These are phyloP conservation scores for Aphis craccivora DNA, from an alignment of 1,140 invertebrate species.

Conservation along the genomic window DNA sequence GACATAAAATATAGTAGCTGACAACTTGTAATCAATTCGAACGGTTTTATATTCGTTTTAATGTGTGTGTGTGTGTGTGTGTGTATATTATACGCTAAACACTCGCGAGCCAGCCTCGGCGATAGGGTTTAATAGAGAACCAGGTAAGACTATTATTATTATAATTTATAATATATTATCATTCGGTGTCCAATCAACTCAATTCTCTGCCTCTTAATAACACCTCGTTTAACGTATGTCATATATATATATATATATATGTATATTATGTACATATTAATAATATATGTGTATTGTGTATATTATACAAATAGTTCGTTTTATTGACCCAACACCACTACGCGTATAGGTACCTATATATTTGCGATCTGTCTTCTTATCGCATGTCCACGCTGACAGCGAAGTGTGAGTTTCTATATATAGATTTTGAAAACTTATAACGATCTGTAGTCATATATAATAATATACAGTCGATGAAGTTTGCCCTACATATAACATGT, in stretches of 20 bases:
- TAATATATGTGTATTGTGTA: too few species aligned
- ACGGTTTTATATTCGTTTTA: conserved; percentile 6
- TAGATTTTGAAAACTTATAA: neutral
- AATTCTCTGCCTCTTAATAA: neutral
- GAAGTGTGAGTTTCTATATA: neutral
- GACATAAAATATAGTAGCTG: neutral
- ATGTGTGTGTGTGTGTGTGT: neutral
- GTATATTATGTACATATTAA: too few species aligned
- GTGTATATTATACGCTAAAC: neutral
- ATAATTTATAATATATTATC: conserved; percentile 6
- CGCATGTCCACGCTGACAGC: neutral
- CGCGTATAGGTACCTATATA: too few species aligned
- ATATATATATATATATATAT: neutral
- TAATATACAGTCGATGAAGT: neutral
- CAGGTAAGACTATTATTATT: neutral
- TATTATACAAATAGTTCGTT: neutral
- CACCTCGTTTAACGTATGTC: neutral
- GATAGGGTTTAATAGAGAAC: neutral
- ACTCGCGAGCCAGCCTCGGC: neutral
- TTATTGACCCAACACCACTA: neutral
- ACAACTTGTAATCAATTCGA: conserved; percentile 16
- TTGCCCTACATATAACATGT: conserved; percentile 7
- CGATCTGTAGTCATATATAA: neutral
- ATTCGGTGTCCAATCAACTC: conserved; percentile 12
- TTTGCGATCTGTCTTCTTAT: neutral